Conservation (phyloP, 2,113 vertebrate genomes). For the Xyrauchen texanus region DNA sequence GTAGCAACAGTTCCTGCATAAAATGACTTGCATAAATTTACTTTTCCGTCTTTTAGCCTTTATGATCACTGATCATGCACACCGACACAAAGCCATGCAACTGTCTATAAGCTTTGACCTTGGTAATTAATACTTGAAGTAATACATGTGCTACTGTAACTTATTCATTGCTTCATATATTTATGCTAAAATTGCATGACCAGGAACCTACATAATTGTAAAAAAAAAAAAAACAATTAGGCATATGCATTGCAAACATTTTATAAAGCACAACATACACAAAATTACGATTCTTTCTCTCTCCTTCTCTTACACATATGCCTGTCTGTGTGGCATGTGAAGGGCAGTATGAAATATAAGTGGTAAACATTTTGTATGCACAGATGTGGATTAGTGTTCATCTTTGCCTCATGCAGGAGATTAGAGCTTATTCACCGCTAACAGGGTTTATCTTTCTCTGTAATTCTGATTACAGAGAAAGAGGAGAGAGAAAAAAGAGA, state of each 20-base stretch:
- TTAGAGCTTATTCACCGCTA: conserved; percentile 76
- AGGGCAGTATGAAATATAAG: conserved; percentile 69
- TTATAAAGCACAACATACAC: no score
- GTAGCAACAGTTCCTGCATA: not conserved
- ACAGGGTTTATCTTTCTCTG: conserved; percentile 70
- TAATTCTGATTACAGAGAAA: conserved; percentile 66
- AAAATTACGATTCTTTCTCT: not conserved
- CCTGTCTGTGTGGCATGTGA: not conserved
- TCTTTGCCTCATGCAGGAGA: conserved; percentile 77
- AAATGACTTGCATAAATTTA: not conserved
- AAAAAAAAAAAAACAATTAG: not conserved
- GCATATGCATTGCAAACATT: conserved; percentile 3
- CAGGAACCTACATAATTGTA: not conserved
- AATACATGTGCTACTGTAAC: no score
- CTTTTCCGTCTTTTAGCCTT: not conserved
- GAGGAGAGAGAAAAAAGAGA: conserved; percentile 49
- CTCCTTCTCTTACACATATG: conserved; percentile 12
- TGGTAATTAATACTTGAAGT: no score
- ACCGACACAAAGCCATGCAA: conserved; percentile 19
- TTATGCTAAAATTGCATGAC: no score
- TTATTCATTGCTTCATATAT: no score
- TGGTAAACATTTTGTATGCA: conserved; percentile 73
- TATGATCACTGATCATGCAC: conserved; percentile 9
- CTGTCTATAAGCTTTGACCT: conserved; percentile 27
- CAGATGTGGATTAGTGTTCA: conserved; percentile 81